Evolutionary conservation across 2,888 invertebrate species (phyloP).

Genomic region (Cataglyphis cursor): DNA sequence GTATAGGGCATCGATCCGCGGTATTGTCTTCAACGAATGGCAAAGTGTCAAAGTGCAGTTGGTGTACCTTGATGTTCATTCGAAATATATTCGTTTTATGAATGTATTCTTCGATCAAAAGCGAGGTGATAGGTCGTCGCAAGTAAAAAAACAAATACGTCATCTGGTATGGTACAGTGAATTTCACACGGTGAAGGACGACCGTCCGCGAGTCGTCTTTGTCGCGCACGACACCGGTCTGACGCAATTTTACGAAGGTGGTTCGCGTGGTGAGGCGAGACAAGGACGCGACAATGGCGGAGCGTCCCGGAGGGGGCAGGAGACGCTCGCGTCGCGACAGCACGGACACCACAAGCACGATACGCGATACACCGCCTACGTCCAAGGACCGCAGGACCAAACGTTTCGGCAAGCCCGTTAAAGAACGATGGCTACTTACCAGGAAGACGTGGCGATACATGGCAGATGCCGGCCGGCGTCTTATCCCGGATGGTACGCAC

Average conservation of each 20-base stretch:
- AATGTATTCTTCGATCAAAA: neutral
- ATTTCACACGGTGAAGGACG: constrained; percentile 27
- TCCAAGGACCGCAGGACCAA: constrained; percentile 89
- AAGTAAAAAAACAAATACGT: constrained; percentile 25
- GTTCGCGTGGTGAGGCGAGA: constrained; percentile 85
- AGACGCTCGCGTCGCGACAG: constrained; percentile 85
- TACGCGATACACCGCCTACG: constrained; percentile 75
- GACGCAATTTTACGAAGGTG: constrained; percentile 80
- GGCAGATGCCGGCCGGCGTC: constrained; percentile 95
- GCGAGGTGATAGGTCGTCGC: constrained; percentile 2
- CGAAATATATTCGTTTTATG: neutral
- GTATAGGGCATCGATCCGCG: neutral
- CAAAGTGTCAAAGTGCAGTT: constrained; percentile 56
- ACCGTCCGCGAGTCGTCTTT: constrained; percentile 52
- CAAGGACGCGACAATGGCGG: constrained; percentile 84
- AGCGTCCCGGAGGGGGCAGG: constrained; percentile 81
- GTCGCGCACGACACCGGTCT: constrained; percentile 48
- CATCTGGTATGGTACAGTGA: constrained; percentile 59
- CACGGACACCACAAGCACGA: constrained; percentile 79
- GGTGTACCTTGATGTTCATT: neutral
- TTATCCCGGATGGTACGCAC: constrained; percentile 93
- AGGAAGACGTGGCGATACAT: constrained; percentile 97
- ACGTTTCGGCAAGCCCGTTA: constrained; percentile 88
- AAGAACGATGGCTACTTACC: constrained; percentile 95
- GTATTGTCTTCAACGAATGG: constrained; percentile 8